A percentile compares a stretch with the other conserved stretches of the same genome.
Conservation (phyloP, 2,113 vertebrate genomes). For the Syngnathus floridae region DNA sequence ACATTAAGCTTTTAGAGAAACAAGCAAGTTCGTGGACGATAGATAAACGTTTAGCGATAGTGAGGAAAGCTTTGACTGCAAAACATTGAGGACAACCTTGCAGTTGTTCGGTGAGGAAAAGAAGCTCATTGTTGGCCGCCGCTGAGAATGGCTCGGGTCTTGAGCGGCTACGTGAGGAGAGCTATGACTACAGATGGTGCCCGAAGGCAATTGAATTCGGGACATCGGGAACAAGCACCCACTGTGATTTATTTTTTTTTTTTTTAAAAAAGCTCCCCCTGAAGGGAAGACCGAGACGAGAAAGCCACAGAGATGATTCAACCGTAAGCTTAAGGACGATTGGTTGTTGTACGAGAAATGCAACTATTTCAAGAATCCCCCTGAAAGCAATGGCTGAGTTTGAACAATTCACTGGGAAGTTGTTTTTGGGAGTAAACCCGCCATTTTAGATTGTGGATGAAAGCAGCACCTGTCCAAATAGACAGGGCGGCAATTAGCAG, state of each 20-base stretch:
- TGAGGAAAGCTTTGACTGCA: too few relatives aligned
- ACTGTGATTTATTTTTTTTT: background rate
- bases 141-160: too few relatives aligned
- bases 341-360: background rate
- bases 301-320: background rate
- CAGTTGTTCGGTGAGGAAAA: too few relatives aligned
- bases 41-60: too few relatives aligned
- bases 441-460: too few relatives aligned
- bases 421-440: background rate
- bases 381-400: background rate
- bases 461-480: too few relatives aligned
- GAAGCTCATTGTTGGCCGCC: too few relatives aligned
- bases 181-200: background rate
- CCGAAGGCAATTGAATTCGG: background rate
- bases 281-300: background rate
- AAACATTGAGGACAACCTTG: too few relatives aligned
- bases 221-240: background rate
- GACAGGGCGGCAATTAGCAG: background rate
- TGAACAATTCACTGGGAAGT: background rate
- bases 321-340: background rate
- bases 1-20: too few relatives aligned
- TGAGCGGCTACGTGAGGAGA: background rate
- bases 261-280: background rate
- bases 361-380: background rate
- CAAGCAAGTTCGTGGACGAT: too few relatives aligned